Evolutionary conservation across 1,140 invertebrate species (phyloP), one percentile per base, ranked within the genome.

Genomic region (Amphibalanus amphitrite): DNA sequence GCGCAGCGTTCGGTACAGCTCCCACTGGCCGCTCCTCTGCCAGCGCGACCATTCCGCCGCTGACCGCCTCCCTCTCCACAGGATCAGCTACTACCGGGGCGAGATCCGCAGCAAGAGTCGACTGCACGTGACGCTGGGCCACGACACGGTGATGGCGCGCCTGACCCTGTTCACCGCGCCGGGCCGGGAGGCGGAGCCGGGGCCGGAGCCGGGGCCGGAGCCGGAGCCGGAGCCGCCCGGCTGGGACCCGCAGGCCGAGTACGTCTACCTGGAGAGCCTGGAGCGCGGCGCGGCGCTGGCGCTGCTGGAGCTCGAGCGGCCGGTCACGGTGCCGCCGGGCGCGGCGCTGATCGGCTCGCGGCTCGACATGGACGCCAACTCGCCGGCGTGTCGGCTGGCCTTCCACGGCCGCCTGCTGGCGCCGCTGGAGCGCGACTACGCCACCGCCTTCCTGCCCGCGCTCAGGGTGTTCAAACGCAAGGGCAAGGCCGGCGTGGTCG

Each of bases 51-150:
- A n/a, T 15, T 38, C 33, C 33, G 33, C 4, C 15, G 33, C 33
- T 38, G 33, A 38, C 33, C 33, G 33, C n/a, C n/a, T n/a, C 10
- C 64, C 71, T 59, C 73, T 75, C 13, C 29, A 65, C 23, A 77
- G 75, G 59, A 81, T 82, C 70, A 71, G 76, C 13, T 85, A 85
- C 74, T 85, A 80, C 76, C 84, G 84, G 76, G 78, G 79, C 25
- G 72, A 73, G 20, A 78, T 84, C 20, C 72, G 77, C 30, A 82
- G 79, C 4, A 82, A 82, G 75, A 75, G 82, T 1, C 89, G 89
- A 76, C 87, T 88, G 75, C 89, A 91, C 77, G 82, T 90, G 29
- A 88, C 84, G 38, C 80, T 89, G 20, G 87, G 88, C 20, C 83
- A 86, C 78, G 87, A 89, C 72, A 91, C 89, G 10, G 82, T 88